Percentiles rank a stretch among this genome's conserved stretches.
phyloP scores from a whole-genome alignment of 2,888 invertebrate genomes.

The Amiota mariae region DNA sequence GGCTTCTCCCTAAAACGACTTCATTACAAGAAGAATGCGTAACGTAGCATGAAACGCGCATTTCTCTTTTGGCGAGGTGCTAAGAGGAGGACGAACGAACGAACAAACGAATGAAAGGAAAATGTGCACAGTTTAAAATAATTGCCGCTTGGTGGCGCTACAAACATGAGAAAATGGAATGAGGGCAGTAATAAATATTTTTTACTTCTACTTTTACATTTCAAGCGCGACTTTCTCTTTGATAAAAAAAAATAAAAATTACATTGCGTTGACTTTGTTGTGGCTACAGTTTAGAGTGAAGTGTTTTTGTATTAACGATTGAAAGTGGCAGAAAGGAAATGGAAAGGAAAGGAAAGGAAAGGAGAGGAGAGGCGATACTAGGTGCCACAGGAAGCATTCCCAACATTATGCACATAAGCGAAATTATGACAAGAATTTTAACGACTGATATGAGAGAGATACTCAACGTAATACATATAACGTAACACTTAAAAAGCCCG shows the following conservation, averaged over 20 bases:
- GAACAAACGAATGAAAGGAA: not conserved
- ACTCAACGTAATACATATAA: conserved; percentile 45
- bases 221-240: conserved; percentile 1
- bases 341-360: too few species aligned
- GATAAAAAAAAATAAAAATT: conserved; percentile 25
- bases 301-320: not conserved
- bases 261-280: conserved; percentile 1
- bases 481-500: conserved; percentile 35
- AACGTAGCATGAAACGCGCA: conserved; percentile 37
- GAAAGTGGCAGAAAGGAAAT: not conserved
- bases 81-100: too few species aligned
- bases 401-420: conserved; percentile 65
- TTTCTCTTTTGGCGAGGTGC: not conserved
- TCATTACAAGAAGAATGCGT: conserved; percentile 16
- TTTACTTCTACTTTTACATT: conserved; percentile 4
- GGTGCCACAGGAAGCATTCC: not conserved
- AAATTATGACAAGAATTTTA: conserved; percentile 67
- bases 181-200: conserved; percentile 27
- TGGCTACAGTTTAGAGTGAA: not conserved
- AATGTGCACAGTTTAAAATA: conserved; percentile 60
- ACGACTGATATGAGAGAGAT: conserved; percentile 57
- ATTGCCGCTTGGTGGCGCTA: conserved; percentile 48
- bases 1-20: conserved; percentile 1
- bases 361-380: not conserved
- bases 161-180: not conserved